Percentiles rank a stretch among this genome's conserved stretches.
Conservation (phyloP, 2,797 vertebrate genomes). For the Muscicapa comitata region DNA sequence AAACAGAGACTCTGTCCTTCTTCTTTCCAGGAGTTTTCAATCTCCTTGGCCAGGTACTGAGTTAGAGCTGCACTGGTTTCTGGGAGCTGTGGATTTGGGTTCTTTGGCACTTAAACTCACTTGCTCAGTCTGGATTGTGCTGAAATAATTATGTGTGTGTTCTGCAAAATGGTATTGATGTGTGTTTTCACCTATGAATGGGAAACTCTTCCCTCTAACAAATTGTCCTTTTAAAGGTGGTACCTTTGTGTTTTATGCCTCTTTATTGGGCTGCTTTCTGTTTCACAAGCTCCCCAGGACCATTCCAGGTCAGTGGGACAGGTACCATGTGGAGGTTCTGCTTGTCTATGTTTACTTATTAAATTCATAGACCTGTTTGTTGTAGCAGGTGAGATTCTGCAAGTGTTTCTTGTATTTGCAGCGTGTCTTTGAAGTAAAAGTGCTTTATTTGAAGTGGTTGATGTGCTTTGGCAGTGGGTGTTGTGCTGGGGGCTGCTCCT, state of each 20-base stretch:
- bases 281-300: not conserved
- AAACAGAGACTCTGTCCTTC: not conserved
- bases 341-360: not conserved
- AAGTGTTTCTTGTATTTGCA: not conserved
- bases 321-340: not conserved
- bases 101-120: not conserved
- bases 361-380: not conserved
- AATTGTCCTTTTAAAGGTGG: not conserved
- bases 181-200: not conserved
- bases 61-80: not conserved
- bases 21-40: not conserved
- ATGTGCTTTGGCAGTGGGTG: not conserved
- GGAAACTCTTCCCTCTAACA: not conserved
- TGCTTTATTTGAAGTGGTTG: not conserved
- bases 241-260: not conserved
- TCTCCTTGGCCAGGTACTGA: not conserved
- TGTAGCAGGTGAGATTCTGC: not conserved
- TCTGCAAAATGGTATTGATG: not conserved
- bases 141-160: accelerated
- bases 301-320: not conserved
- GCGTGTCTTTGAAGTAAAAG: not conserved
- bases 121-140: not conserved
- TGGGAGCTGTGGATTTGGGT: not conserved
- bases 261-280: not conserved
- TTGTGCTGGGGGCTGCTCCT: not conserved